Conservation (phyloP, 2,113 vertebrate genomes). For the Aspiorhynchus laticeps region DNA sequence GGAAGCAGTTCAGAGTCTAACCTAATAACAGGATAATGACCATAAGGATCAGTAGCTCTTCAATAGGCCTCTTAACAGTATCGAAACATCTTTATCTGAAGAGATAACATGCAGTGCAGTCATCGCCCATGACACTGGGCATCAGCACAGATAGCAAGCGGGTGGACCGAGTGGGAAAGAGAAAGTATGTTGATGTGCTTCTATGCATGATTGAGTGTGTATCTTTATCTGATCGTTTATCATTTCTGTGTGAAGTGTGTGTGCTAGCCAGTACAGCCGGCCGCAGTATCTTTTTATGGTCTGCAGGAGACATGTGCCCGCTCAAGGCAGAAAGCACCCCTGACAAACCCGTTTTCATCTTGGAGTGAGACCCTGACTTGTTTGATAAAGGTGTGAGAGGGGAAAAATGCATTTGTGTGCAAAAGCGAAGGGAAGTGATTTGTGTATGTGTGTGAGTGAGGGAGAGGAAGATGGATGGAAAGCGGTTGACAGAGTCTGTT, state of each 20-base stretch:
- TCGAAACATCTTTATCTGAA: conserved; percentile 65
- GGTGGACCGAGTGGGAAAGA: neutral
- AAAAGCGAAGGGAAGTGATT: neutral
- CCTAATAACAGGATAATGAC: conserved; percentile 62
- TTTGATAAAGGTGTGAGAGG: conserved; percentile 28
- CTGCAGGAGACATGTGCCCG: neutral
- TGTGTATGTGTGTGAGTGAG: conserved; percentile 15
- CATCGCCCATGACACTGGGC: conserved; percentile 35
- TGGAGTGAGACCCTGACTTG: neutral
- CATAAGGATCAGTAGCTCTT: conserved; percentile 60
- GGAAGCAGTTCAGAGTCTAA: conserved; percentile 59
- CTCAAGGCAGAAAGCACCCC: neutral
- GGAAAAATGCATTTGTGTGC: neutral
- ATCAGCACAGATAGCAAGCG: conserved; percentile 20
- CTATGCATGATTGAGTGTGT: neutral
- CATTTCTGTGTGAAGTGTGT: conserved; percentile 8
- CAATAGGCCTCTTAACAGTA: conserved; percentile 66
- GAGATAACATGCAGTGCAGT: conserved; percentile 60
- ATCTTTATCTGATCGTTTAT: conserved; percentile 13
- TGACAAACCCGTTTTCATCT: conserved; percentile 26
- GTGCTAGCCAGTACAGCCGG: conserved; percentile 13
- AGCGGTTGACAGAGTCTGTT: conserved; percentile 26
- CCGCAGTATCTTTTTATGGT: neutral
- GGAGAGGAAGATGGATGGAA: conserved; percentile 29
- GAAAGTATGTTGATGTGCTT: neutral